Base-by-base conservation (phyloP, 2,888 invertebrate species). In the Morinoia aosen region DNA sequence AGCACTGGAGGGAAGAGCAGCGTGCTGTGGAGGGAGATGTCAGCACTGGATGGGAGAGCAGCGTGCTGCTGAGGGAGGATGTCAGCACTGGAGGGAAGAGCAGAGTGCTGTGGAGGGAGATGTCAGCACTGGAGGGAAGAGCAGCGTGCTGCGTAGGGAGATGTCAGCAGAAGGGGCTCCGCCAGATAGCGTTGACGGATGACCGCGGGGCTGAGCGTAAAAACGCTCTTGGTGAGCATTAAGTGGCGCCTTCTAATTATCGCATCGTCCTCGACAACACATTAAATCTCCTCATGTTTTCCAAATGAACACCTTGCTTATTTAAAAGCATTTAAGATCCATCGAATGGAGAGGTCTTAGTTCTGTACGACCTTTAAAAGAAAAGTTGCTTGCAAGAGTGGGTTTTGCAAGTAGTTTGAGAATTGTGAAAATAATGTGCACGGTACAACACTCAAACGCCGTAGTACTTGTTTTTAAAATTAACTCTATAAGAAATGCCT, bases 171-270 rank as follows among this genome's bases (percentile, higher is more conserved):
- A 61, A 19, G 56, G 48, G 48, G 91, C 16, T 48, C 48, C 91
- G 57, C 12, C 93, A 93, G 93, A 93, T 93, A 93, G 93, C n/a
- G 93, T 93, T 93, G 93, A 93, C 93, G 93, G 93, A 93, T 93
- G 93, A 93, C 93, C 93, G 19, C 56, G 25, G 57, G 11, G 57
- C 33, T 57, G 19, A 11, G 93, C 48, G 57, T 33, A 93, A 93
- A 93, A 93, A 93, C 93, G 16, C 93, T 57, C 93, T 57, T n/a
- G 57, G n/a, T 40, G 56, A 10, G 57, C 93, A 12, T 33, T 12
- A 58, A 93, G 57, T 93, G 93, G 57, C 16, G 48, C 57, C 56
- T 48, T 33, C 48, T 93, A 93, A 93, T 56, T 93, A 48, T 57
- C 57, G 2, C 48, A 48, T 90, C 10, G 33, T 76, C 25, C 33